These are phyloP conservation scores for Temnothorax ravouxi DNA, from an alignment of 2,888 invertebrate genomes.

Conservation along the genomic window DNA sequence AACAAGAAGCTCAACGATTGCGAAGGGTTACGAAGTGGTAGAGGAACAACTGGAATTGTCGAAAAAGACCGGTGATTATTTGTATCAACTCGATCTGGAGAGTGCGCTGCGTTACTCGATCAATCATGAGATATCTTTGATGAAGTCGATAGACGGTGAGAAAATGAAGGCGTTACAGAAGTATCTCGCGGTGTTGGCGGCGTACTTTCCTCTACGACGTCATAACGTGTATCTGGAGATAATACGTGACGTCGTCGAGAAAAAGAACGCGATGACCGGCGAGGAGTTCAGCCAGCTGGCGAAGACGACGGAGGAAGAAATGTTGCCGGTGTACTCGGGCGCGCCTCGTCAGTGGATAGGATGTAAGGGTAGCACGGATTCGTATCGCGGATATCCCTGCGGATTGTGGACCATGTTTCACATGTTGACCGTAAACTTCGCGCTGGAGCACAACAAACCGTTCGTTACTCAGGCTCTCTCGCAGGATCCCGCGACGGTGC, in stretches of 20 bases:
- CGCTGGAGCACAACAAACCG: constrained; percentile 60
- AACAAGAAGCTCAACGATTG: neutral
- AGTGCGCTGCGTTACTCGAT: constrained; percentile 94
- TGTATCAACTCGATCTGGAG: constrained; percentile 96
- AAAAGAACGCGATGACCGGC: constrained; percentile 88
- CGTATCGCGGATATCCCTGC: constrained; percentile 96
- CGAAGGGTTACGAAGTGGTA: constrained; percentile 54
- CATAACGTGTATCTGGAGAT: constrained; percentile 86
- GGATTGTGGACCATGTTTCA: constrained; percentile 98
- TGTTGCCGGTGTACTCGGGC: constrained; percentile 88
- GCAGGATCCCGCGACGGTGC: constrained; percentile 89
- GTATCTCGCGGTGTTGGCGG: constrained; percentile 91
- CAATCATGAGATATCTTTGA: constrained; percentile 93
- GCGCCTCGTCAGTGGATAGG: constrained; percentile 89
- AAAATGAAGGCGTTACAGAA: constrained; percentile 91
- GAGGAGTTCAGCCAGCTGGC: constrained; percentile 88
- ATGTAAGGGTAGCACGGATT: constrained; percentile 93
- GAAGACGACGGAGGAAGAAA: constrained; percentile 87
- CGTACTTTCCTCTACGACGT: constrained; percentile 93
- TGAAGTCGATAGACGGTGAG: constrained; percentile 90
- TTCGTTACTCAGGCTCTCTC: constrained; percentile 69
- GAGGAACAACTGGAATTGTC: constrained; percentile 78
- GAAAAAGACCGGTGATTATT: constrained; percentile 87
- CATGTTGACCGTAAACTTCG: constrained; percentile 92
- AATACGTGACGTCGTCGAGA: constrained; percentile 88